Evolutionary conservation across 2,888 invertebrate genomes (phyloP), one percentile per base, ranked within the genome.

Genomic region (Microctonus brassicae): DNA sequence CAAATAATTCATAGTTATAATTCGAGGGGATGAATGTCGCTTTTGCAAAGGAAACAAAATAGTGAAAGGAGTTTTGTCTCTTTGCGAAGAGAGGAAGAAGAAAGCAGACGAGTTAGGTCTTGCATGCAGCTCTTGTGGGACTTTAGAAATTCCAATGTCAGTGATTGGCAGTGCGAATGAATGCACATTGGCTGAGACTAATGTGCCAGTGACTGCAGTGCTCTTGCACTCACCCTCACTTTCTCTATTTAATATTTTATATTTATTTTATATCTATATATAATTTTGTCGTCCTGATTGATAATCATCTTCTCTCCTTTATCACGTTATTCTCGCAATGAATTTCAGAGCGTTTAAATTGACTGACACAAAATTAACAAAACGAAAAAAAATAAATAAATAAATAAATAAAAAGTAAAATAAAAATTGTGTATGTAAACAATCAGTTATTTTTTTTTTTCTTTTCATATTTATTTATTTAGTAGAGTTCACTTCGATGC

Each of bases 141-240:
- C 74, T 70, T 62, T 62, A 47, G 69, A 60, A 78, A 76, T 79
- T 76, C 65, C 72, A 73, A 26, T 26, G 55, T 26, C 69, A 63
- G 79, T 81, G 83, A 84, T 83, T 82, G 83, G 79, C 83, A 82
- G 79, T 74, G 75, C 73, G 79, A 81, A 80, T 78, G 80, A 81
- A 81, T 76, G 80, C 80, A 72, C 73, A 67, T 74, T 78, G 79
- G 57, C 78, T 77, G 75, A 78, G 80, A 82, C 81, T 83, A 81
- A 84, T 83, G 79, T 73, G 72, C 69, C 75, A 70, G 58, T 34
- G 57, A 26, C 72, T 71, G 73, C 69, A n/a, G n/a, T n/a, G n/a
- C n/a, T n/a, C n/a, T n/a, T 69, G 65, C 70, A 62, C n/a, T 75
- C 67, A 72, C 57, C 63, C 60, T 55, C 57, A 71, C 70, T 57